Percentiles rank a stretch among this genome's conserved stretches.
Conservation (phyloP, 30 jellyfish, hydroid and myxozoan genomes). For the Aurelia sp. region DNA sequence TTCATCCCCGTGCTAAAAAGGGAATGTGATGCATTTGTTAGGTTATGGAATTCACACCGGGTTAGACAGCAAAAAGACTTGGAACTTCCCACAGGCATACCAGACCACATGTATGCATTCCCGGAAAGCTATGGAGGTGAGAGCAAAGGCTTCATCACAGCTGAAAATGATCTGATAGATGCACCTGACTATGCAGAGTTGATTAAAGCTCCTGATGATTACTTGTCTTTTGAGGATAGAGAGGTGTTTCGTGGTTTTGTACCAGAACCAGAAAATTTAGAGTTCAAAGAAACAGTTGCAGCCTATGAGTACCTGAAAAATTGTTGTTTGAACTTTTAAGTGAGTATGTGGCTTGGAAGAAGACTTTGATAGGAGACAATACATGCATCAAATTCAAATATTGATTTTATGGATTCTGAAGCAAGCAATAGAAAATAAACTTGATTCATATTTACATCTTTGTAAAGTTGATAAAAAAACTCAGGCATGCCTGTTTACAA, state of each 20-base stretch:
- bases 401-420: too few relatives aligned
- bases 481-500: too few relatives aligned
- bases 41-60: constrained; percentile 49
- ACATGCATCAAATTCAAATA: too few relatives aligned
- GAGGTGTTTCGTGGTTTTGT: background rate
- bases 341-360: too few relatives aligned
- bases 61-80: constrained; percentile 31
- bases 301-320: constrained; percentile 27
- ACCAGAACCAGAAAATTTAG: constrained; percentile 35
- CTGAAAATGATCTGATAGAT: too few relatives aligned
- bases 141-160: background rate
- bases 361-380: too few relatives aligned
- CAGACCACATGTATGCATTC: constrained; percentile 59
- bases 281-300: background rate
- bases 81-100: constrained; percentile 54
- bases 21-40: constrained; percentile 35
- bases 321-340: background rate
- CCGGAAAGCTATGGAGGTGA: constrained; percentile 50
- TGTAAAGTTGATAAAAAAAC: too few relatives aligned
- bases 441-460: too few relatives aligned
- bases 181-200: too few relatives aligned
- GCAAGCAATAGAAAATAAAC: too few relatives aligned
- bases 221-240: constrained; percentile 14
- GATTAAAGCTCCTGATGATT: too few relatives aligned
- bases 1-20: constrained; percentile 39